phyloP scores from a whole-genome alignment of 2,888 invertebrate species.

The Therioaphis trifolii region DNA sequence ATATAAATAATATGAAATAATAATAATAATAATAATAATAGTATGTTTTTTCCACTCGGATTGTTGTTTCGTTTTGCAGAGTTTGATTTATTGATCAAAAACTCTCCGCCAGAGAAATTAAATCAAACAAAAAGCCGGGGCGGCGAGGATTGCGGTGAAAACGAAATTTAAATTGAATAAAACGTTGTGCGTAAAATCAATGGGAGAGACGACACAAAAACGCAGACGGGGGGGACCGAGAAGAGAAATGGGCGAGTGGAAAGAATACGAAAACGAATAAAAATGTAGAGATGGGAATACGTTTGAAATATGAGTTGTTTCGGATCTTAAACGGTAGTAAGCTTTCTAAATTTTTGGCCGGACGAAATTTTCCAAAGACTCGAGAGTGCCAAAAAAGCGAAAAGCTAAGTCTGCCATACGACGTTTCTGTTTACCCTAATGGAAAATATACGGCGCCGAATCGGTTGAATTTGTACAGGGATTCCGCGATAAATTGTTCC shows the following conservation, averaged over 20 bases:
- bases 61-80: too few relatives aligned
- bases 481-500: slow-evolving; percentile 14
- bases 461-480: not conserved
- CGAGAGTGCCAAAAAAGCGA: slow-evolving; percentile 27
- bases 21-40: too few relatives aligned
- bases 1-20: too few relatives aligned
- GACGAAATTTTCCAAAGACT: slow-evolving; percentile 18
- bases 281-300: not conserved
- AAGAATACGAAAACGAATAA: not conserved
- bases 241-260: not conserved
- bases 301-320: slow-evolving; percentile 24
- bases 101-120: too few relatives aligned
- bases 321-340: not conserved
- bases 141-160: too few relatives aligned
- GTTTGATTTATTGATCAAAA: too few relatives aligned
- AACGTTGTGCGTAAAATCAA: not conserved
- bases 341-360: not conserved
- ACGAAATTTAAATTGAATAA: too few relatives aligned
- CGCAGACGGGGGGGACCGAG: not conserved
- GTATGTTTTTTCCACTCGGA: too few relatives aligned
- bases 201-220: not conserved
- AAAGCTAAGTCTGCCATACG: not conserved
- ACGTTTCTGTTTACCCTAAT: slow-evolving; percentile 21
- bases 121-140: too few relatives aligned
- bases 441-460: slow-evolving; percentile 5